Conservation (phyloP, 1,140 invertebrate genomes). For the Dinoponera quadriceps region DNA sequence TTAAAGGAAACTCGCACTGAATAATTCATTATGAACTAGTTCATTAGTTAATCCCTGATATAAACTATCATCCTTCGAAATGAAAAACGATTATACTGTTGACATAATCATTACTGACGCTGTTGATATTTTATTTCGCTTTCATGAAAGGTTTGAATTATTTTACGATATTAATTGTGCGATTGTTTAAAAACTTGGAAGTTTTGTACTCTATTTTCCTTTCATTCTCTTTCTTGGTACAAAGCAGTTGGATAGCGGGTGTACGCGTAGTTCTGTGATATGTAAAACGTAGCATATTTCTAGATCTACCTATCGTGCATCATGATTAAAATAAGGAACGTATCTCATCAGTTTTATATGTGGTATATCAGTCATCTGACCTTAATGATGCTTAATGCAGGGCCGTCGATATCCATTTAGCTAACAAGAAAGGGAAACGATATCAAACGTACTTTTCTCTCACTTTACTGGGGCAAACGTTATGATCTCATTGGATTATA, state of each 20-base stretch:
- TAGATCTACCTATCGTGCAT: constrained; percentile 81
- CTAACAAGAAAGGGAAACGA: constrained; percentile 43
- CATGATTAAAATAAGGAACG: constrained; percentile 79
- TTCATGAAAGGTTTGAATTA: neutral
- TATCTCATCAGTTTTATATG: constrained; percentile 82
- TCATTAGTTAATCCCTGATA: neutral
- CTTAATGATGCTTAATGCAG: constrained; percentile 67
- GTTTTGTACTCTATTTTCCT: neutral
- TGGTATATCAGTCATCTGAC: constrained; percentile 78
- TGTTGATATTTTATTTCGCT: neutral
- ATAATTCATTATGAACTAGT: neutral
- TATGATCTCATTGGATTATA: constrained; percentile 35
- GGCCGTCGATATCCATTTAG: constrained; percentile 64
- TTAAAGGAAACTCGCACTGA: neutral
- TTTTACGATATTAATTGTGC: neutral
- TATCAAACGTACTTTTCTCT: constrained; percentile 39
- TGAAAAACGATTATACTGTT: neutral
- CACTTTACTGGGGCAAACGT: constrained; percentile 57
- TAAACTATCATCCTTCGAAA: neutral
- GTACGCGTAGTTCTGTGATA: constrained; percentile 86
- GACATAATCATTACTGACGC: neutral
- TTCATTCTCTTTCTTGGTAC: neutral
- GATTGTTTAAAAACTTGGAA: neutral
- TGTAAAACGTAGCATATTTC: constrained; percentile 85
- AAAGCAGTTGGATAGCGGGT: constrained; percentile 77